phyloP scores from a whole-genome alignment of 2,888 invertebrate genomes.

The Diaprepes abbreviatus region DNA sequence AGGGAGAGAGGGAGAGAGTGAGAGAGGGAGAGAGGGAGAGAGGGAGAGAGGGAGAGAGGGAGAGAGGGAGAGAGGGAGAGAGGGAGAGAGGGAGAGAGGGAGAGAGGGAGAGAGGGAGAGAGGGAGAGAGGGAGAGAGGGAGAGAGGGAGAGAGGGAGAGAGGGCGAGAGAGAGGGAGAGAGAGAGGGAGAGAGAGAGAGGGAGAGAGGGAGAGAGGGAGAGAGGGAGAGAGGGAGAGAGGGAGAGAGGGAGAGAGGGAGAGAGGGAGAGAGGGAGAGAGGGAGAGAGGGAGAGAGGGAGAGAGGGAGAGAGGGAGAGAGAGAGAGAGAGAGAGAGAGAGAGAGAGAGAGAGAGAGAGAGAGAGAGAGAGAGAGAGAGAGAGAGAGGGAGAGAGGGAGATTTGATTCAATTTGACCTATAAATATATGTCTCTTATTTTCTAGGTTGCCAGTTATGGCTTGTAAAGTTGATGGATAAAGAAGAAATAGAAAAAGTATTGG shows the following conservation, averaged over 20 bases:
- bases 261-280: neutral
- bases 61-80: neutral
- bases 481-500: no score
- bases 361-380: neutral
- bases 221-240: neutral
- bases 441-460: no score
- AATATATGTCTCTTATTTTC: no score
- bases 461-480: no score
- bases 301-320: neutral
- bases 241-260: neutral
- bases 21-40: conserved; percentile 1
- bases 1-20: no score
- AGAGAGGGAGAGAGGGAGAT: neutral
- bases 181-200: conserved; percentile 11
- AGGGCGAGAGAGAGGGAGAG: no score
- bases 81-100: neutral
- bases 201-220: conserved; percentile 8
- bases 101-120: neutral
- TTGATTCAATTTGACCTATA: no score
- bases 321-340: conserved; percentile 4
- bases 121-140: neutral
- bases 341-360: no score
- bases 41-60: neutral
- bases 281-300: neutral
- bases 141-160: neutral